Evolutionary conservation across 1,140 invertebrate genomes (phyloP).

Genomic region (Macrosteles quadrilineatus): DNA sequence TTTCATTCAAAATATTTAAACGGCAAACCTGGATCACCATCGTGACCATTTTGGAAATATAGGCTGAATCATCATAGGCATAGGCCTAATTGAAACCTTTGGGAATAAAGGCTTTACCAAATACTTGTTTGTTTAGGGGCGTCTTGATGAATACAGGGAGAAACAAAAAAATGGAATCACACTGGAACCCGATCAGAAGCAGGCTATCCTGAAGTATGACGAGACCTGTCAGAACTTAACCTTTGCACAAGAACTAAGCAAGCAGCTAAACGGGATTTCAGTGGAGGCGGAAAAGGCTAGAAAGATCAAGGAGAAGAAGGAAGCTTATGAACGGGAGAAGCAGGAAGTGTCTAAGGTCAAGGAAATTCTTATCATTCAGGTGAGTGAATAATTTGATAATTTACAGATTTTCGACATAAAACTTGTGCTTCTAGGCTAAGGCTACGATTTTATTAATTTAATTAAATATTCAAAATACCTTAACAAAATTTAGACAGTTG

Average conservation of each 20-base stretch:
- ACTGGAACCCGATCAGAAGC: constrained; percentile 80
- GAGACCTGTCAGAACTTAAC: constrained; percentile 85
- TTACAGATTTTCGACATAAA: neutral
- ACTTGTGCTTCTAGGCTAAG: too few relatives aligned
- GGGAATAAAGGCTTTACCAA: too few relatives aligned
- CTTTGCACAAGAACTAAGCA: constrained; percentile 82
- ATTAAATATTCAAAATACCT: too few relatives aligned
- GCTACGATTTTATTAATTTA: too few relatives aligned
- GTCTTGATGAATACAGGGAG: constrained; percentile 39
- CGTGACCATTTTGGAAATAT: too few relatives aligned
- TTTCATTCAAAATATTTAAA: too few relatives aligned
- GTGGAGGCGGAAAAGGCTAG: constrained; percentile 75
- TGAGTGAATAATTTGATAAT: constrained; percentile 28
- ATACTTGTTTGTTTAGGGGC: constrained; percentile 33
- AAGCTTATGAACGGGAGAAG: constrained; percentile 63
- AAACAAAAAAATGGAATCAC: constrained; percentile 53
- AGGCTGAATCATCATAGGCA: too few relatives aligned
- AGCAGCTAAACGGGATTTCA: constrained; percentile 74
- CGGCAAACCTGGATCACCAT: too few relatives aligned
- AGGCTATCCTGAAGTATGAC: constrained; percentile 85
- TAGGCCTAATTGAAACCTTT: too few relatives aligned
- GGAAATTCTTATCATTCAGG: constrained; percentile 55
- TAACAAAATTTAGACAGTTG: too few relatives aligned
- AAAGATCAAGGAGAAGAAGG: constrained; percentile 84
- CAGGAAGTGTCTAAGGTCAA: constrained; percentile 64